Evolutionary conservation across 2,113 vertebrate genomes (phyloP).

Genomic region (Ceratotherium simum): DNA sequence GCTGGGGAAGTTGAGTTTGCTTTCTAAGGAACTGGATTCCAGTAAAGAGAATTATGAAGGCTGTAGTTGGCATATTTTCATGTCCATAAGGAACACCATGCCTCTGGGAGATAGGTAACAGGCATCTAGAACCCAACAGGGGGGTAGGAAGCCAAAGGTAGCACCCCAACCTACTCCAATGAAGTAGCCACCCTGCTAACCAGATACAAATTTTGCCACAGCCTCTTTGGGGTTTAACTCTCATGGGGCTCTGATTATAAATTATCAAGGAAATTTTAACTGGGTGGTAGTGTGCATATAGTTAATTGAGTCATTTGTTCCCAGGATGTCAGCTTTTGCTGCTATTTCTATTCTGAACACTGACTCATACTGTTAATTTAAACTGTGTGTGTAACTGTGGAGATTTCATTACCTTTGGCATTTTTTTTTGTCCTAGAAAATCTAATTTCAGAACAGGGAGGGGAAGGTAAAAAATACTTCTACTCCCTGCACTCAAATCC

Average conservation of each 20-base stretch:
- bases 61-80: neutral
- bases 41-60: neutral
- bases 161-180: neutral
- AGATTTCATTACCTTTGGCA: slow-evolving; percentile 84
- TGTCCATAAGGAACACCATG: neutral
- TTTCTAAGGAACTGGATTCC: neutral
- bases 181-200: neutral
- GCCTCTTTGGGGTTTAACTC: neutral
- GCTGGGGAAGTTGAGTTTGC: neutral
- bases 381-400: slow-evolving; percentile 74
- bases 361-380: slow-evolving; percentile 83
- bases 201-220: neutral
- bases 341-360: slow-evolving; percentile 81
- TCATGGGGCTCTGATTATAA: slow-evolving; percentile 26
- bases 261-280: slow-evolving; percentile 43
- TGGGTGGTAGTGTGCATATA: slow-evolving; percentile 59
- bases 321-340: slow-evolving; percentile 65
- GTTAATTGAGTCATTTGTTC: slow-evolving; percentile 67
- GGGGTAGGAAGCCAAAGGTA: neutral
- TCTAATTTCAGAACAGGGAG: slow-evolving; percentile 80
- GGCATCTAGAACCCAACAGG: neutral
- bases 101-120: neutral
- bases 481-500: slow-evolving; percentile 60
- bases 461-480: slow-evolving; percentile 60
- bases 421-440: slow-evolving; percentile 83